Conservation (phyloP, 2,797 vertebrate species). For the Rhinoraja longicauda region DNA sequence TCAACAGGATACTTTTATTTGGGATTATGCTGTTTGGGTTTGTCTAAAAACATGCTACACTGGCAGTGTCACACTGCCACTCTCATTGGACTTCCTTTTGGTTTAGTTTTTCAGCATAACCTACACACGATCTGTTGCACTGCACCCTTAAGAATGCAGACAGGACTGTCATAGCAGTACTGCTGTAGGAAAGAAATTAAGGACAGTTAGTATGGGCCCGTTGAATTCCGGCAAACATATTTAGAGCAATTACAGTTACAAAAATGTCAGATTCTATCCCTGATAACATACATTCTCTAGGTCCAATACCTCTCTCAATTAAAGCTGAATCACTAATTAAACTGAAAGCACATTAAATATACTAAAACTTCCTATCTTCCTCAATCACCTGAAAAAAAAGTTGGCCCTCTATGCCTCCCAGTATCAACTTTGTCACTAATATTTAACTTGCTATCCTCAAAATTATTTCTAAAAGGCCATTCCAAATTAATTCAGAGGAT, state of each 20-base stretch:
- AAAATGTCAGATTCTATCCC: conserved; percentile 73
- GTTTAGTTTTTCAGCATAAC: conserved; percentile 93
- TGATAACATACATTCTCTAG: conserved; percentile 70
- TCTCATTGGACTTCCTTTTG: conserved; percentile 81
- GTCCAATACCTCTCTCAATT: conserved; percentile 51
- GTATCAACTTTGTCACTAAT: neutral
- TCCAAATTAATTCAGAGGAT: conserved; percentile 39
- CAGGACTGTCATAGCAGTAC: conserved; percentile 99
- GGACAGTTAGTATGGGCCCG: conserved; percentile 99
- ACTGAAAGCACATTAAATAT: neutral
- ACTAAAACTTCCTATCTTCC: neutral
- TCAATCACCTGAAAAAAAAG: conserved; percentile 60
- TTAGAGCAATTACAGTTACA: conserved; percentile 78
- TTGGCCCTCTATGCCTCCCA: conserved; percentile 59
- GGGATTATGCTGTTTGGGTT: conserved; percentile 53
- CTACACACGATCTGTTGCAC: conserved; percentile 99
- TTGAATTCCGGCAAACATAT: conserved; percentile 95
- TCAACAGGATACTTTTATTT: conserved; percentile 49
- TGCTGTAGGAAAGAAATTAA: conserved; percentile 99
- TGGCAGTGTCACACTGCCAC: conserved; percentile 73
- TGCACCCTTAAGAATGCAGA: conserved; percentile 99
- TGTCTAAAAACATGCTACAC: conserved; percentile 66
- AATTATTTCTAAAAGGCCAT: conserved; percentile 19
- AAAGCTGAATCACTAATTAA: conserved; percentile 61
- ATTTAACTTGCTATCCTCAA: conserved; percentile 1